A percentile compares a stretch with the other conserved stretches of the same genome.
These are phyloP conservation scores for Thumatha senex DNA, from an alignment of 2,888 invertebrate species.

Conservation along the genomic window DNA sequence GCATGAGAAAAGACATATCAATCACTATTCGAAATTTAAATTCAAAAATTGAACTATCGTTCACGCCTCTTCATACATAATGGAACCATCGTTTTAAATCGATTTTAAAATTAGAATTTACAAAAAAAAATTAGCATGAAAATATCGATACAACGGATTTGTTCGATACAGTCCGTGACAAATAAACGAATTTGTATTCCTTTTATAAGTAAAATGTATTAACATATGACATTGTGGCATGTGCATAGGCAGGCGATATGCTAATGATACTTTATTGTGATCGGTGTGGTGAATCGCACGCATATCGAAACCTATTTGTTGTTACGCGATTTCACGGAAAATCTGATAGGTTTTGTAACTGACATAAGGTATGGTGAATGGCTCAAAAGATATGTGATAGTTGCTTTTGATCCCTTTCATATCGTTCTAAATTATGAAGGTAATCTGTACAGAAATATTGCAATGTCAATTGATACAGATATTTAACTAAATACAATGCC, in stretches of 20 bases:
- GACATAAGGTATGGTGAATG: slow-evolving; percentile 33
- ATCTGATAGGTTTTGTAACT: slow-evolving; percentile 39
- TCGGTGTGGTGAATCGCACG: slow-evolving; percentile 47
- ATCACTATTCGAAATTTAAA: slow-evolving; percentile 36
- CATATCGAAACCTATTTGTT: slow-evolving; percentile 44
- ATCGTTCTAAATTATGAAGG: background rate
- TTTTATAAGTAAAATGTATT: slow-evolving; percentile 66
- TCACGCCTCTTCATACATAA: slow-evolving; percentile 58
- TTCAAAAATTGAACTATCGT: slow-evolving; percentile 42
- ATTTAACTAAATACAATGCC: background rate
- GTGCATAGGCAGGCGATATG: slow-evolving; percentile 46
- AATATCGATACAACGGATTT: slow-evolving; percentile 75
- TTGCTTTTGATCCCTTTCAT: slow-evolving; percentile 2
- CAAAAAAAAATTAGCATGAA: slow-evolving; percentile 64
- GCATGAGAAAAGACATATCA: slow-evolving; percentile 35
- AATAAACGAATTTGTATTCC: slow-evolving; percentile 67
- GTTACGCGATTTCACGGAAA: slow-evolving; percentile 50
- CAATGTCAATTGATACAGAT: background rate
- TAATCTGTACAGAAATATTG: background rate
- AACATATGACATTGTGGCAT: slow-evolving; percentile 57
- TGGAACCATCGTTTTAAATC: slow-evolving; percentile 49
- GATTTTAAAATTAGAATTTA: slow-evolving; percentile 46
- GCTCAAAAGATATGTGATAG: slow-evolving; percentile 17
- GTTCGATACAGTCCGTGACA: slow-evolving; percentile 69
- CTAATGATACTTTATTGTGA: slow-evolving; percentile 58